Evolutionary conservation across 2,888 invertebrate genomes (phyloP).

Genomic region (Andrena minutula): DNA sequence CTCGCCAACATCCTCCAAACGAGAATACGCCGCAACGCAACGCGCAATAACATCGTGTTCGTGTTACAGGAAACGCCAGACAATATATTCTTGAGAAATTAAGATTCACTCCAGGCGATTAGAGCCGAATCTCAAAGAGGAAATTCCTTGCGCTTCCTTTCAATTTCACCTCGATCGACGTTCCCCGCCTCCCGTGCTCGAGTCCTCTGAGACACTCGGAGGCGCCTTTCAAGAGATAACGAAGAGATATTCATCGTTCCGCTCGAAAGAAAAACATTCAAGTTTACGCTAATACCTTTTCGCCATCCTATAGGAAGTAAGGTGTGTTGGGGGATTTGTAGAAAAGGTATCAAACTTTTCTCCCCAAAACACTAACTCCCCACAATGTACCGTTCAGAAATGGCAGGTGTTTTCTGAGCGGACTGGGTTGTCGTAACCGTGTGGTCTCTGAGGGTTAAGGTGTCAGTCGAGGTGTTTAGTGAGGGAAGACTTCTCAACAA

Average conservation of each 20-base stretch:
- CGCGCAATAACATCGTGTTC: conserved; percentile 1
- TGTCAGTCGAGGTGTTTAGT: too few relatives aligned
- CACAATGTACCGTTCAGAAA: too few relatives aligned
- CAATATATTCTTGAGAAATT: conserved; percentile 8
- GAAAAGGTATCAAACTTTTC: conserved; percentile 8
- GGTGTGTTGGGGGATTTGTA: conserved; percentile 17
- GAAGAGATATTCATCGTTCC: conserved; percentile 18
- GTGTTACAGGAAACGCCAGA: neutral
- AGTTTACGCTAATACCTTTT: conserved; percentile 18
- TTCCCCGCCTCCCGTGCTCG: neutral
- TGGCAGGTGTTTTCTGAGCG: too few relatives aligned
- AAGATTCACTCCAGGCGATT: conserved; percentile 8
- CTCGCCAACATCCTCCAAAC: neutral
- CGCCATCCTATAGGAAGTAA: neutral
- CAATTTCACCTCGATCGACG: neutral
- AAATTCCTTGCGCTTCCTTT: conserved; percentile 16
- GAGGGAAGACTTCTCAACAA: too few relatives aligned
- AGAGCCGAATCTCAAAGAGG: neutral
- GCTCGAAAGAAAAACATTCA: conserved; percentile 9
- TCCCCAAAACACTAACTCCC: neutral
- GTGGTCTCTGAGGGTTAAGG: too few relatives aligned
- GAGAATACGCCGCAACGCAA: neutral
- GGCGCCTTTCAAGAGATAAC: conserved; percentile 20
- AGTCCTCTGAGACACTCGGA: neutral
- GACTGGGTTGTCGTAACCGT: too few relatives aligned